Conservation (phyloP, 2,113 vertebrate species). For the Anoplopoma fimbria region DNA sequence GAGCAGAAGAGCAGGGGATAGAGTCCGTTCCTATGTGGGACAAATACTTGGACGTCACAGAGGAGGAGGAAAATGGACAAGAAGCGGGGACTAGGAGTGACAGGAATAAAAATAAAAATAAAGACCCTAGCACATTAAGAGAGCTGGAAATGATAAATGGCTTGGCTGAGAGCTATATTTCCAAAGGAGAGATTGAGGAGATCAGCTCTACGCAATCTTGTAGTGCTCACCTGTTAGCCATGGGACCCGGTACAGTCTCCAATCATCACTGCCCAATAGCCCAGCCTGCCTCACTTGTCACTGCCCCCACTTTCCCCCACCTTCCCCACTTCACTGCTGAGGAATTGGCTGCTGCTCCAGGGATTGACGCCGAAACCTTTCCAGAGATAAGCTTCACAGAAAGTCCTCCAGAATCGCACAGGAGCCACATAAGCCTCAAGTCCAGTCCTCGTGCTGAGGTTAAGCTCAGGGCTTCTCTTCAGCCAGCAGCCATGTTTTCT, state of each 20-base stretch:
- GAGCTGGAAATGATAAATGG: background rate
- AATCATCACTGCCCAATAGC: slow-evolving; percentile 12
- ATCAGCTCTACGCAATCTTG: background rate
- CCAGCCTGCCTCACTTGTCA: slow-evolving; percentile 8
- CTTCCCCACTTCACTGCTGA: slow-evolving; percentile 36
- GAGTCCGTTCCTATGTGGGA: slow-evolving; percentile 50
- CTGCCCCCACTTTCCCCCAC: slow-evolving; percentile 20
- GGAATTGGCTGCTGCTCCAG: slow-evolving; percentile 17
- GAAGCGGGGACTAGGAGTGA: slow-evolving; percentile 43
- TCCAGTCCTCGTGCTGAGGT: slow-evolving; percentile 32
- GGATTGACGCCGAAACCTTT: slow-evolving; percentile 69
- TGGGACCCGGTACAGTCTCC: background rate
- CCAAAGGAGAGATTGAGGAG: slow-evolving; percentile 15
- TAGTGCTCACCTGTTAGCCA: background rate
- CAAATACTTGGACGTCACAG: slow-evolving; percentile 48
- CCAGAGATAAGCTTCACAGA: slow-evolving; percentile 68
- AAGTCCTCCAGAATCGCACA: slow-evolving; percentile 46
- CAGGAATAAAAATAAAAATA: slow-evolving; percentile 7
- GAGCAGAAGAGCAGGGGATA: slow-evolving; percentile 14
- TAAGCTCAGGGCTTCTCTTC: slow-evolving; percentile 15
- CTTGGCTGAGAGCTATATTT: background rate
- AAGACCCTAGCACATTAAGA: background rate
- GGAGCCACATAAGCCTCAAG: slow-evolving; percentile 10
- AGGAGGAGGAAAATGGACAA: slow-evolving; percentile 65
- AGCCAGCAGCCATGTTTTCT: slow-evolving; percentile 33